These are phyloP conservation scores for Lates calcarifer DNA, from an alignment of 2,113 vertebrate species.

Conservation along the genomic window DNA sequence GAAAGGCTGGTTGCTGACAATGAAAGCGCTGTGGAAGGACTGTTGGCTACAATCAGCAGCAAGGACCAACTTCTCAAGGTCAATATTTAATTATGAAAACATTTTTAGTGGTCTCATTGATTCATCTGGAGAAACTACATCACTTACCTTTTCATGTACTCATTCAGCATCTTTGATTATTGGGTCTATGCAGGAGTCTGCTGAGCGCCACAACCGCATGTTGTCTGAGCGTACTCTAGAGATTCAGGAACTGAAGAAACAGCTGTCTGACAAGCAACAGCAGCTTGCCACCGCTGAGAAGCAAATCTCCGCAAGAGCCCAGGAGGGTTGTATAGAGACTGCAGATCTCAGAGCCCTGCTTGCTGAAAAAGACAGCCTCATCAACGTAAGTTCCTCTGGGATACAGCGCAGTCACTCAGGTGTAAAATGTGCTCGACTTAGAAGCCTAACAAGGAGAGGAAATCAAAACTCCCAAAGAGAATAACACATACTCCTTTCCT, in stretches of 20 bases:
- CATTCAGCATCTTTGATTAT: background rate
- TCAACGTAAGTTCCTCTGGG: constrained; percentile 79
- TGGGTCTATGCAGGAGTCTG: constrained; percentile 76
- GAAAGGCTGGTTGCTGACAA: constrained; percentile 84
- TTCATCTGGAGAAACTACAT: background rate
- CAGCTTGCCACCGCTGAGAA: constrained; percentile 74
- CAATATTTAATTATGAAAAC: constrained; percentile 1
- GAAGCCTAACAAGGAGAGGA: constrained; percentile 14
- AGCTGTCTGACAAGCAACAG: constrained; percentile 79
- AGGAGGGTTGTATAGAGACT: constrained; percentile 76
- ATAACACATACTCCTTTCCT: background rate
- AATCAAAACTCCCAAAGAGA: constrained; percentile 11
- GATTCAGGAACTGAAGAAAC: constrained; percentile 81
- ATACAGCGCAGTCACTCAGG: constrained; percentile 16
- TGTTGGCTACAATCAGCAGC: constrained; percentile 83
- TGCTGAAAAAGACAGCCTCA: constrained; percentile 83
- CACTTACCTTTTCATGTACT: background rate
- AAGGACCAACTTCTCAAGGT: constrained; percentile 87
- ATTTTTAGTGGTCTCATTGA: background rate
- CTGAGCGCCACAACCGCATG: constrained; percentile 81
- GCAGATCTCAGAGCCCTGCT: constrained; percentile 78
- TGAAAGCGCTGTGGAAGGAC: constrained; percentile 82
- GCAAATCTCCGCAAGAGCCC: constrained; percentile 70
- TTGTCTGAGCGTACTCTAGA: constrained; percentile 80
- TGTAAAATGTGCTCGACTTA: constrained; percentile 38